Conservation (phyloP, 37 sponge, comb jelly and placozoan genomes). For the Tethya wilhelma region DNA sequence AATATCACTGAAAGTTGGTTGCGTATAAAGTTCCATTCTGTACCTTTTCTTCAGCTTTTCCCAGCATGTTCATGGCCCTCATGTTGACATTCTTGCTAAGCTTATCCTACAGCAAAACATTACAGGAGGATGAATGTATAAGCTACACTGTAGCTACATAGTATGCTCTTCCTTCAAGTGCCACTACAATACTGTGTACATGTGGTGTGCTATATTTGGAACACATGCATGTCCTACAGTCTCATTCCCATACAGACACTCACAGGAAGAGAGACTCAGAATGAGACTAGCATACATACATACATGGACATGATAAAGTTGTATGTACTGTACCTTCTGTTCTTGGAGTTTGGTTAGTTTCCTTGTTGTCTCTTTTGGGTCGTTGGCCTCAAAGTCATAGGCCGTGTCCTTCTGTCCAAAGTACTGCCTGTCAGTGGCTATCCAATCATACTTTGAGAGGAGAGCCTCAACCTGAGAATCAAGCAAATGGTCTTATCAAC, state of each 20-base stretch:
- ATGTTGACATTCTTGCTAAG: slow-evolving; percentile 94
- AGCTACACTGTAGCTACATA: too few relatives aligned
- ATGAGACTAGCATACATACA: neutral
- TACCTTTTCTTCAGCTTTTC: slow-evolving; percentile 97
- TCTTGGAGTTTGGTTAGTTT: slow-evolving; percentile 78
- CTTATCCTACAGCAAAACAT: slow-evolving; percentile 61
- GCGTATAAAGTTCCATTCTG: neutral
- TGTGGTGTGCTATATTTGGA: too few relatives aligned
- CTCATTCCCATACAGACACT: slow-evolving; percentile 5
- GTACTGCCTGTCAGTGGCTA: slow-evolving; percentile 86
- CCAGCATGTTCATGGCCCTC: slow-evolving; percentile 99
- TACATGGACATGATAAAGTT: neutral
- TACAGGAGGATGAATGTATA: neutral
- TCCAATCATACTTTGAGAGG: slow-evolving; percentile 92
- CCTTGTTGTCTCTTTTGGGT: slow-evolving; percentile 65
- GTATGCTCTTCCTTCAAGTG: too few relatives aligned
- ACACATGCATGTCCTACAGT: too few relatives aligned
- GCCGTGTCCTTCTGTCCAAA: slow-evolving; percentile 96
- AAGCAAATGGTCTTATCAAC: too few relatives aligned
- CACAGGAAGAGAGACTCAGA: slow-evolving; percentile 7
- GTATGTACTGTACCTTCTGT: slow-evolving; percentile 63
- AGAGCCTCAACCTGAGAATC: slow-evolving; percentile 74
- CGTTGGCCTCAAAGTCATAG: slow-evolving; percentile 86
- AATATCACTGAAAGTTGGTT: neutral
- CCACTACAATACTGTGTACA: too few relatives aligned